Conservation (phyloP, 2,113 vertebrate genomes). For the Syrmaticus mikado region DNA sequence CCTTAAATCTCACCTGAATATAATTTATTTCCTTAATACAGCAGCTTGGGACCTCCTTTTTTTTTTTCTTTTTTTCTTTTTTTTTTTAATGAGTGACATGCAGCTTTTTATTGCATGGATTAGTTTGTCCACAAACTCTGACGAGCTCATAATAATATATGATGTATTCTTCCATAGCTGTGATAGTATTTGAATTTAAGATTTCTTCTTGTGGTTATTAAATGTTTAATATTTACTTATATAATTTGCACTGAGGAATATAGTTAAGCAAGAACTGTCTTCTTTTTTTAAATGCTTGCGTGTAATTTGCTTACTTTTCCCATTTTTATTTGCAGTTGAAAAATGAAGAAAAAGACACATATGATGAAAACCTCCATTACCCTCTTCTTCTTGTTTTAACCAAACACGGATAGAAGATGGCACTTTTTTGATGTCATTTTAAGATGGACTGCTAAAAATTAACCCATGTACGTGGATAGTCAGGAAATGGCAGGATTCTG, state of each 20-base stretch:
- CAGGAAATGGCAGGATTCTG: background rate
- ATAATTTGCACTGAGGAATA: background rate
- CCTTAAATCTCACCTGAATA: slow-evolving; percentile 31
- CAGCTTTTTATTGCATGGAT: background rate
- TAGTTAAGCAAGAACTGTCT: background rate
- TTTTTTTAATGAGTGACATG: background rate
- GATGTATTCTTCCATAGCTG: background rate
- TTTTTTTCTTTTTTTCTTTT: slow-evolving; percentile 12
- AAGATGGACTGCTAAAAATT: slow-evolving; percentile 15
- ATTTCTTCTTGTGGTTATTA: background rate
- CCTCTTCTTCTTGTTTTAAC: slow-evolving; percentile 90
- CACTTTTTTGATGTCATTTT: background rate
- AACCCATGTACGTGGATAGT: background rate
- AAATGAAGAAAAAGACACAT: slow-evolving; percentile 86
- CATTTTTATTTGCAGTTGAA: slow-evolving; percentile 88
- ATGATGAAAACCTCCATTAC: slow-evolving; percentile 96
- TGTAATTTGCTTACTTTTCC: slow-evolving; percentile 40
- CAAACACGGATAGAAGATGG: slow-evolving; percentile 77
- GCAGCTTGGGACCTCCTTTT: background rate
- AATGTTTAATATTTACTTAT: background rate
- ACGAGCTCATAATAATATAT: background rate
- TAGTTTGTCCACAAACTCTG: background rate
- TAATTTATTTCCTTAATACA: slow-evolving; percentile 10
- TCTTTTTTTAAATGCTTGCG: slow-evolving; percentile 44
- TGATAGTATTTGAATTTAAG: background rate